A percentile compares a stretch with the other conserved stretches of the same genome.
phyloP scores from a whole-genome alignment of 2,888 invertebrate species.

The Orgyia antiqua region DNA sequence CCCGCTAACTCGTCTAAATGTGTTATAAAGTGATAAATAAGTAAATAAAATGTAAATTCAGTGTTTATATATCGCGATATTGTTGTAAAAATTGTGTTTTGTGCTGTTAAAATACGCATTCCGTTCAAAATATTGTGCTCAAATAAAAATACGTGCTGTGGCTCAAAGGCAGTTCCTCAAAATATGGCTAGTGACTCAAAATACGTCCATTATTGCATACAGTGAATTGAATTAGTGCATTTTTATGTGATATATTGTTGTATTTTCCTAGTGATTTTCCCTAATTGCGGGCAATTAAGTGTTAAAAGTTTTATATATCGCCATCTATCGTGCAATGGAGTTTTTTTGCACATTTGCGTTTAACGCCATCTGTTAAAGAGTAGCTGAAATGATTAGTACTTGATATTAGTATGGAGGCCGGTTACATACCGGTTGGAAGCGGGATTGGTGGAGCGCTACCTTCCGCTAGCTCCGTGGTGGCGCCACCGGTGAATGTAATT shows the following conservation, averaged over 20 bases:
- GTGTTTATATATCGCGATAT: conserved; percentile 1
- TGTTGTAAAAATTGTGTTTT: conserved; percentile 18
- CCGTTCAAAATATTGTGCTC: conserved; percentile 32
- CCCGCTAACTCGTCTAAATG: conserved; percentile 30
- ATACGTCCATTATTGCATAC: conserved; percentile 43
- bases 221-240: conserved; percentile 50
- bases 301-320: conserved; percentile 11
- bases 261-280: conserved; percentile 13
- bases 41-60: conserved; percentile 4
- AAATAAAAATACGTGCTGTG: conserved; percentile 29
- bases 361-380: conserved; percentile 54
- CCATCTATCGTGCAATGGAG: conserved; percentile 17
- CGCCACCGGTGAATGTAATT: conserved; percentile 81
- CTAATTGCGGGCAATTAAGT: conserved; percentile 13
- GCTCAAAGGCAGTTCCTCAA: conserved; percentile 46
- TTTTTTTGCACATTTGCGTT: conserved; percentile 10
- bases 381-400: conserved; percentile 38
- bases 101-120: conserved; percentile 18
- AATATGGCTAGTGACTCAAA: conserved; percentile 48
- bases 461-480: conserved; percentile 43
- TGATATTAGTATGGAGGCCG: conserved; percentile 62
- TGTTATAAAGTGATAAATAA: conserved; percentile 16
- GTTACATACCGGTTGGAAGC: conserved; percentile 61
- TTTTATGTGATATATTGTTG: conserved; percentile 19
- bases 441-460: conserved; percentile 35